phyloP scores from a whole-genome alignment of 2,113 vertebrate species.

The Urocitellus parryii region DNA sequence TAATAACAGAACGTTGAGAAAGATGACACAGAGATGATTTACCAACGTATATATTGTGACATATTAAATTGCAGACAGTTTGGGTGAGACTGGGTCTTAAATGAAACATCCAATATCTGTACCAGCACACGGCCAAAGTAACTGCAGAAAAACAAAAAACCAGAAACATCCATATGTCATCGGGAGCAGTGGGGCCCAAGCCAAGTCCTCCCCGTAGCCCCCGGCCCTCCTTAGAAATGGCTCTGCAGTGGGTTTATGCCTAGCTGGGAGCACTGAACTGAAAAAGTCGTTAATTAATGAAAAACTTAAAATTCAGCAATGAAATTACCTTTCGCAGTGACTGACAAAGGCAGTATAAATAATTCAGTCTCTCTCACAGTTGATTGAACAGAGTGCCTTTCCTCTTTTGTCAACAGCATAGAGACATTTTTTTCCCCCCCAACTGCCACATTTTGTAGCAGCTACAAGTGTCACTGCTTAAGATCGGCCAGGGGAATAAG shows the following conservation, averaged over 20 bases:
- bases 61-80: conserved; percentile 76
- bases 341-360: conserved; percentile 85
- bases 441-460: background rate
- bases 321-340: conserved; percentile 86
- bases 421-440: conserved; percentile 23
- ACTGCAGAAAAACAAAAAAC: conserved; percentile 71
- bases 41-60: conserved; percentile 75
- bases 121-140: conserved; percentile 64
- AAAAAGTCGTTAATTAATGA: conserved; percentile 88
- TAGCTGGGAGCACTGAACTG: conserved; percentile 85
- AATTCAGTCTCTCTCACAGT: conserved; percentile 84
- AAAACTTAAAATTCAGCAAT: conserved; percentile 87
- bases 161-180: conserved; percentile 75
- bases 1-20: conserved; percentile 78
- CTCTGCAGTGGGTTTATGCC: conserved; percentile 73
- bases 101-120: conserved; percentile 74
- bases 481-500: conserved; percentile 18
- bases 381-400: conserved; percentile 83
- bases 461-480: conserved; percentile 57
- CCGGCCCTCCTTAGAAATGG: conserved; percentile 73
- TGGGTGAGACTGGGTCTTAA: conserved; percentile 74
- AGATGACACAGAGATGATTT: conserved; percentile 82
- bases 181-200: conserved; percentile 53
- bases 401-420: conserved; percentile 73
- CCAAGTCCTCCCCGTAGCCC: conserved; percentile 57